Evolutionary conservation across 2,797 vertebrate genomes (phyloP), one percentile per base, ranked within the genome.

Genomic region (Capromys pilorides): DNA sequence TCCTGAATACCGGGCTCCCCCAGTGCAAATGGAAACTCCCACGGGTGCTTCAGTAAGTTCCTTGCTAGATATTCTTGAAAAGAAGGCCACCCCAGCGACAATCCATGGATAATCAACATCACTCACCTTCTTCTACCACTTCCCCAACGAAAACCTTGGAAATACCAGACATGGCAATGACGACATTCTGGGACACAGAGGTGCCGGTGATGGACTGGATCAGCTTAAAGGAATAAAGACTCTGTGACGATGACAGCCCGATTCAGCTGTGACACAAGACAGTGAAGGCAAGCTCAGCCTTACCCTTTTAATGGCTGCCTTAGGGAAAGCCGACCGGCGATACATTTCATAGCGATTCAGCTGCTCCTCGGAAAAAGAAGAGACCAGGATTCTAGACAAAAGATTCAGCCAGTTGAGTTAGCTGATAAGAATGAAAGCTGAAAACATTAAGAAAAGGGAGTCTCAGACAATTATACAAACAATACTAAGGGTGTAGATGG

Each of bases 311-410:
- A 99, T 99, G 28, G 99, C 99, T 71, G 99, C 99, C 97, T 99
- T 99, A 2, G 99, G 99, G 97, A 99, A 99, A 2, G 99, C 99
- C 16, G 99, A 99, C 1, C 99, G 98, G 45, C 99, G 98, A 96
- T 99, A 99, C 99, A 99, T 99, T 98, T 99, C 99, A 4, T 99
- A 99, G 0, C 99, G 99, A 97, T 99, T 99, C 94, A 99, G 97
- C 98, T 99, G 99, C 96, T 99, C 99, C 97, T 99, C 99, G 54
- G 99, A 99, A 90, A 99, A 99, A 7, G 99, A 99, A 0, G 99
- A 99, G 66, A 99, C 99, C 97, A 99, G 97, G 92, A 99, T 99
- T 97, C 99, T 99, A 18, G 67, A 75, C 0, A 57, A 96, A 96
- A 96, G 79, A 95, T 95, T 95, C 33, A 91, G 61, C 79, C 81